Evolutionary conservation across 2,888 invertebrate genomes (phyloP).

Genomic region (Andrena bucephala): DNA sequence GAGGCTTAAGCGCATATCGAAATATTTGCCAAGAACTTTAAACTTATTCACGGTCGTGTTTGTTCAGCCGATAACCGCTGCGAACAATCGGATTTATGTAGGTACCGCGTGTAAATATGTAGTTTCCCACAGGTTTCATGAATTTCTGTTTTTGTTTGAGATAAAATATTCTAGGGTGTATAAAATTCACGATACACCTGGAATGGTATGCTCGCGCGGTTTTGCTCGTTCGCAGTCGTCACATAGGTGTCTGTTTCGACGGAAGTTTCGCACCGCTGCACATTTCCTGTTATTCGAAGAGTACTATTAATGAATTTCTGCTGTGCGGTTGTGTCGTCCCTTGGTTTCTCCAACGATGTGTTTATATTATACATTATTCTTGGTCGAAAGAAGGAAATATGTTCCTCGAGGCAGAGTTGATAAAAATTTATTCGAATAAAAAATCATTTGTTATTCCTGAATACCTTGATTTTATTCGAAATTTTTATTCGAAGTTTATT

Average conservation of each 20-base stretch:
- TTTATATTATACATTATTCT: neutral
- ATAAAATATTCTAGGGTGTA: neutral
- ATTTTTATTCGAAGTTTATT: too few relatives aligned
- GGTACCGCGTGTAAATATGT: too few relatives aligned
- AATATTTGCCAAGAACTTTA: too few relatives aligned
- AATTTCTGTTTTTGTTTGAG: too few relatives aligned
- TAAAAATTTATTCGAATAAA: neutral
- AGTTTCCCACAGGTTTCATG: too few relatives aligned
- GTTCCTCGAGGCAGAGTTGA: neutral
- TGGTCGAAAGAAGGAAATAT: neutral
- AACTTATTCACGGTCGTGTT: too few relatives aligned
- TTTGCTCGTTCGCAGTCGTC: slow-evolving; percentile 45
- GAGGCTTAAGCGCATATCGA: too few relatives aligned
- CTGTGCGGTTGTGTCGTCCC: slow-evolving; percentile 18
- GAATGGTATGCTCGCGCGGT: slow-evolving; percentile 12
- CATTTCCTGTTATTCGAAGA: slow-evolving; percentile 73
- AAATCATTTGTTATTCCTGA: neutral
- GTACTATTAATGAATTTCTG: slow-evolving; percentile 54
- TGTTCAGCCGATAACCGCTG: too few relatives aligned
- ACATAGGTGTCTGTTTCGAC: slow-evolving; percentile 71
- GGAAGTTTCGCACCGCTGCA: slow-evolving; percentile 73
- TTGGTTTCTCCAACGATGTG: slow-evolving; percentile 7
- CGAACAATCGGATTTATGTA: too few relatives aligned
- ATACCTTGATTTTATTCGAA: neutral
- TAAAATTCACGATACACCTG: neutral